phyloP scores from a whole-genome alignment of 1,140 invertebrate species.

The Helicoverpa zea region DNA sequence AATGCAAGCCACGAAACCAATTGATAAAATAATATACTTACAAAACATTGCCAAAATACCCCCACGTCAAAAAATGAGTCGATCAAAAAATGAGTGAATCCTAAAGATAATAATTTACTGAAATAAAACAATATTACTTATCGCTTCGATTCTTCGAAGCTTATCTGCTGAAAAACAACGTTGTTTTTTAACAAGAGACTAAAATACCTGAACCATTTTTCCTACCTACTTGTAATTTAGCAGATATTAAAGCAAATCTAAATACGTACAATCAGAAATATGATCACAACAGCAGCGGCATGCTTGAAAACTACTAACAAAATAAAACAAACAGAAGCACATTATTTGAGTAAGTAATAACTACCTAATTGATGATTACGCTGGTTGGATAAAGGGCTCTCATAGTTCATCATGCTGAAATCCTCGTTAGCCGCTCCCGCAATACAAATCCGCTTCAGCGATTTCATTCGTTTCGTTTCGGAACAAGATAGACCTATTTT shows the following conservation, averaged over 20 bases:
- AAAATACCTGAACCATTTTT: background rate
- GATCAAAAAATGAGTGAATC: too few species aligned
- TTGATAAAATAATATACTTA: too few species aligned
- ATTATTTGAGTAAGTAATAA: conserved; percentile 34
- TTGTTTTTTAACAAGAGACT: too few species aligned
- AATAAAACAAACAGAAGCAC: conserved; percentile 36
- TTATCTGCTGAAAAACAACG: too few species aligned
- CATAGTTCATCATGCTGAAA: conserved; percentile 77
- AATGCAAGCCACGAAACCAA: background rate
- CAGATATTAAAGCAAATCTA: background rate
- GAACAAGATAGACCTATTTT: conserved; percentile 69
- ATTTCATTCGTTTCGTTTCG: conserved; percentile 68
- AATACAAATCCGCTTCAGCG: conserved; percentile 78
- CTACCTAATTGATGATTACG: conserved; percentile 55
- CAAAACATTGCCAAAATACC: too few species aligned
- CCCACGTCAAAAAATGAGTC: too few species aligned
- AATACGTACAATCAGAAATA: background rate
- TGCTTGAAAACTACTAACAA: conserved; percentile 19
- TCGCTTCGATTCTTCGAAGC: too few species aligned
- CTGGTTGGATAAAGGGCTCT: conserved; percentile 63
- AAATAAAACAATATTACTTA: too few species aligned
- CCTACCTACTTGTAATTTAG: background rate
- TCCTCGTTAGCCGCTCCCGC: conserved; percentile 78
- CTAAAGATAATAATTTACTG: too few species aligned
- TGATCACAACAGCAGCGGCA: conserved; percentile 20